phyloP scores from a whole-genome alignment of 1,140 invertebrate species.

The Daktulosphaira vitifoliae region DNA sequence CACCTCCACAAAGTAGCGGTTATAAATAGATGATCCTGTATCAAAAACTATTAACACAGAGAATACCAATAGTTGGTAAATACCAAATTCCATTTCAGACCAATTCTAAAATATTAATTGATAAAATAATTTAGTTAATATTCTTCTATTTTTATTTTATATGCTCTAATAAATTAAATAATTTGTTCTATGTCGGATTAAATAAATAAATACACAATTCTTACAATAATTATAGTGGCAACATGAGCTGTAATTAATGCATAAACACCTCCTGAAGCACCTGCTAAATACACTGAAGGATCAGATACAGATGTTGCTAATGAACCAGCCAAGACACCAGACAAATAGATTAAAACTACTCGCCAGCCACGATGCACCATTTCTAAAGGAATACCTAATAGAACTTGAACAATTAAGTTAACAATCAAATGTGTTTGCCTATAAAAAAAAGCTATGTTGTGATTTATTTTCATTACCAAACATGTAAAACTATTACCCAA shows the following conservation, averaged over 20 bases:
- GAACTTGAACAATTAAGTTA: slow-evolving; percentile 83
- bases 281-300: slow-evolving; percentile 76
- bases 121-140: neutral
- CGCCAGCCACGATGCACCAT: slow-evolving; percentile 94
- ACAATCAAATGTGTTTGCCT: slow-evolving; percentile 78
- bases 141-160: neutral
- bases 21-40: slow-evolving; percentile 73
- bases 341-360: slow-evolving; percentile 67
- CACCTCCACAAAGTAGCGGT: slow-evolving; percentile 57
- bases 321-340: slow-evolving; percentile 77
- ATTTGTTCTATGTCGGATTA: too few species aligned
- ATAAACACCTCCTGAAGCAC: slow-evolving; percentile 93
- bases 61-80: slow-evolving; percentile 68
- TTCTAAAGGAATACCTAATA: slow-evolving; percentile 86
- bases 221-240: slow-evolving; percentile 85
- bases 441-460: slow-evolving; percentile 19
- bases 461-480: slow-evolving; percentile 31
- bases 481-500: slow-evolving; percentile 55
- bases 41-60: slow-evolving; percentile 63
- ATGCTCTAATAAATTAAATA: too few species aligned
- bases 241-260: slow-evolving; percentile 90
- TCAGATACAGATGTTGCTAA: slow-evolving; percentile 83
- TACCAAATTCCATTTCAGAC: slow-evolving; percentile 82
- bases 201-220: slow-evolving; percentile 22
- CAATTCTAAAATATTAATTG: slow-evolving; percentile 74